Percentiles rank a stretch among this genome's conserved stretches.
These are phyloP conservation scores for Pollenia labialis DNA, from an alignment of 2,888 invertebrate genomes.

Conservation along the genomic window DNA sequence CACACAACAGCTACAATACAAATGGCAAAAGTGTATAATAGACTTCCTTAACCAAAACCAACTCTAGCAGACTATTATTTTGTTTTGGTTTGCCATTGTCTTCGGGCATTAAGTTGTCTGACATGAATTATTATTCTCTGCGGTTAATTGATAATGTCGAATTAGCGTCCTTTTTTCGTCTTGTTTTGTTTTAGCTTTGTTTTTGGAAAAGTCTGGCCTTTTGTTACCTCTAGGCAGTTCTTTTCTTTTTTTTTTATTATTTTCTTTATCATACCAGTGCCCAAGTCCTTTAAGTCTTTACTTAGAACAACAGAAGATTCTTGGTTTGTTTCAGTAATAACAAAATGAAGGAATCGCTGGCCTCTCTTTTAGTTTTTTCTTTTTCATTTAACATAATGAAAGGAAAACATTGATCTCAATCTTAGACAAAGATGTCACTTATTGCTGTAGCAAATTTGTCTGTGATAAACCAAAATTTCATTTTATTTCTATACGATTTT, in stretches of 20 bases:
- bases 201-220: conserved; percentile 48
- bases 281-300: conserved; percentile 13
- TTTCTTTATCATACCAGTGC: not conserved
- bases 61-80: conserved; percentile 32
- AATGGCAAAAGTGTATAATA: not conserved
- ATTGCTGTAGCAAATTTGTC: conserved; percentile 49
- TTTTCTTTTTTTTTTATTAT: not conserved
- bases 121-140: conserved; percentile 72
- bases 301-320: not conserved
- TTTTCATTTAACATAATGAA: conserved; percentile 17
- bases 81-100: conserved; percentile 53
- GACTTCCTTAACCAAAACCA: not conserved
- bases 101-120: conserved; percentile 71
- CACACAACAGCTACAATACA: not conserved
- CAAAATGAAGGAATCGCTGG: not conserved
- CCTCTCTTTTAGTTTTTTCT: no score
- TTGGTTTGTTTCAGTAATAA: not conserved
- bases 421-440: conserved; percentile 35
- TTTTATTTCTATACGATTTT: no score
- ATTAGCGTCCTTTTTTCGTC: conserved; percentile 60
- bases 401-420: conserved; percentile 56
- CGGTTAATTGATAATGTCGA: conserved; percentile 73
- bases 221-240: conserved; percentile 39
- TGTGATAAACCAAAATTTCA: not conserved
- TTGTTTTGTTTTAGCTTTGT: conserved; percentile 15